phyloP scores from a whole-genome alignment of 2,797 vertebrate species.

The Cottoperca gobio region DNA sequence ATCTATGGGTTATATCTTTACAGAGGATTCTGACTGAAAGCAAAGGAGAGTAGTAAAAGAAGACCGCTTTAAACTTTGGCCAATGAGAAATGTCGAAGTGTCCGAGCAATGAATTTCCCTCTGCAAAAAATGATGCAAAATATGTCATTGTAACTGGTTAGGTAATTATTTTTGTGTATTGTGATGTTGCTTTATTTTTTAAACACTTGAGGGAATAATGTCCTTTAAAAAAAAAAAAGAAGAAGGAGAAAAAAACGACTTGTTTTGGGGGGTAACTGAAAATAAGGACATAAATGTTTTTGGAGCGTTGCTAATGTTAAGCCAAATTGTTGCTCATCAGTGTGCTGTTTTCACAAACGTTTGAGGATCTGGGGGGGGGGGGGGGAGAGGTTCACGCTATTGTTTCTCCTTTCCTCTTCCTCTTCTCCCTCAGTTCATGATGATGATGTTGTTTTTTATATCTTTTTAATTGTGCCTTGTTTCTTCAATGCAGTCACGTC shows the following conservation, averaged over 20 bases:
- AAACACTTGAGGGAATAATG: slow-evolving; percentile 51
- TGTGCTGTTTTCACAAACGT: slow-evolving; percentile 55
- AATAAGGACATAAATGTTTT: slow-evolving; percentile 34
- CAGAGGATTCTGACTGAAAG: slow-evolving; percentile 33
- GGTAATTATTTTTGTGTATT: slow-evolving; percentile 41
- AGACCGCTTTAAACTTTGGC: slow-evolving; percentile 24
- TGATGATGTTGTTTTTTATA: slow-evolving; percentile 51
- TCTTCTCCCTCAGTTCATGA: slow-evolving; percentile 54
- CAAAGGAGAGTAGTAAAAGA: slow-evolving; percentile 4
- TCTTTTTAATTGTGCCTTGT: slow-evolving; percentile 84
- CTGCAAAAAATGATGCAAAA: slow-evolving; percentile 62
- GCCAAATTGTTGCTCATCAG: slow-evolving; percentile 61
- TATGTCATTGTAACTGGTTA: slow-evolving; percentile 47
- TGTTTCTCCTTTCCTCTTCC: slow-evolving; percentile 26
- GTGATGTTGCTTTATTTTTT: slow-evolving; percentile 53
- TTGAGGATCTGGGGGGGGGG: slow-evolving; percentile 31
- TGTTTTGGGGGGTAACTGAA: slow-evolving; percentile 17
- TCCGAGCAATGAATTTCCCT: slow-evolving; percentile 52
- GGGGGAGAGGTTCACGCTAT: slow-evolving; percentile 24
- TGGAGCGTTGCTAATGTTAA: slow-evolving; percentile 44
- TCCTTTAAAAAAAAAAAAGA: slow-evolving; percentile 25
- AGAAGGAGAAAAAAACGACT: too few relatives aligned
- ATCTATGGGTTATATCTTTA: slow-evolving; percentile 74
- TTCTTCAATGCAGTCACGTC: slow-evolving; percentile 79
- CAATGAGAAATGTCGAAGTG: slow-evolving; percentile 26